Conservation (phyloP, 2,797 vertebrate species). For the Meriones psammophilus region DNA sequence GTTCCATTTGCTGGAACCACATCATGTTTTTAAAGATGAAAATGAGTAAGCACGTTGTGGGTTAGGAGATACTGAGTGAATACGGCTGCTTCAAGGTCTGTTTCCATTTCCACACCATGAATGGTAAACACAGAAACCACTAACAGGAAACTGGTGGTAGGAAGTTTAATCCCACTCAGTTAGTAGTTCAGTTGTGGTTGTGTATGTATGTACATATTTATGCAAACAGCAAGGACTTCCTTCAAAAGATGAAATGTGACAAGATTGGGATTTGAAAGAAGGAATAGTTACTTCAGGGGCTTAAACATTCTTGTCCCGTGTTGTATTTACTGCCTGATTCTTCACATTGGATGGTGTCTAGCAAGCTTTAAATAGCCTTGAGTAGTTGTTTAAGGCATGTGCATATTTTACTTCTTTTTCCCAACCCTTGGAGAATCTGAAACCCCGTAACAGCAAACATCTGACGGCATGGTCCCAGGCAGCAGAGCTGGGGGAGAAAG, state of each 20-base stretch:
- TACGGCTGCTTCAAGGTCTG: background rate
- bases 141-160: background rate
- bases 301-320: conserved; percentile 20
- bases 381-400: conserved; percentile 30
- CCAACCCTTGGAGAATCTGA: conserved; percentile 51
- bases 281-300: conserved; percentile 38
- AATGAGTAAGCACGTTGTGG: conserved; percentile 10
- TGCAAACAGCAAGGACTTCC: background rate
- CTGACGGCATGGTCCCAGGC: conserved; percentile 48
- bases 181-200: background rate
- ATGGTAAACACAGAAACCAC: conserved; percentile 6
- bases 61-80: background rate
- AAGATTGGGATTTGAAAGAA: conserved; percentile 55
- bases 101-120: background rate
- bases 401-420: conserved; percentile 52
- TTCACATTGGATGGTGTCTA: conserved; percentile 48
- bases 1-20: background rate
- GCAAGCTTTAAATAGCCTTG: background rate
- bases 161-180: background rate
- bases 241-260: conserved; percentile 58
- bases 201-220: background rate
- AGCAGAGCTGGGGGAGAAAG: background rate
- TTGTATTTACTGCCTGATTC: conserved; percentile 49
- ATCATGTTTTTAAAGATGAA: conserved; percentile 47
- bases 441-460: conserved; percentile 20